Base-by-base conservation (phyloP, 1,140 invertebrate genomes). In the Neodiprion lecontei region DNA sequence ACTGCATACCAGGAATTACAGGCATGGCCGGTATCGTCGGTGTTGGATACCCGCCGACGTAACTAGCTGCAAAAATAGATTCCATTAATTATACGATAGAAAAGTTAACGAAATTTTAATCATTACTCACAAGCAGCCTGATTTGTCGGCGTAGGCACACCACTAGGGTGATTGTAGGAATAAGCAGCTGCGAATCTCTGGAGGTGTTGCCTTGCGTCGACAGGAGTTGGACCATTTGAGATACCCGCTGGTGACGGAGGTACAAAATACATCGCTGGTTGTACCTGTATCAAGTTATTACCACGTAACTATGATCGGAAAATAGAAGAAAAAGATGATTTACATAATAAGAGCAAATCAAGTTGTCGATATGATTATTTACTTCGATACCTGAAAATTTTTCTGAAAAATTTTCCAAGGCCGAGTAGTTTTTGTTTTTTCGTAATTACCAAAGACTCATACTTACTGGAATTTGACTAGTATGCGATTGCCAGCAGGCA, bases 241-340 rank as follows among this genome's bases (percentile, higher is more conserved):
- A 87, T 80, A 8, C 85, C 74, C 21, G 81, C 74, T 77, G 80
- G 85, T 67, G 86, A 81, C 17, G 87, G 85, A 73, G 85, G 84
- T 67, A 88, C 82, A 40, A 88, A 88, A 53, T 88, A 88, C 87
- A 88, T 88, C 7, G 86, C 81, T 74, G 88, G 87, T 48, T 87
- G 87, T 0, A 84, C 78, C 86, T 87, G 69, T 17, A 76, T 74
- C 72, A 70, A n/a, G 50, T 53, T 49, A 71, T 65, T 40, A 40
- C 28, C 28, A 40, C 28, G 28, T 40, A 40, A 40, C 28, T 40
- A 5, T 40, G 1, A 40, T 40, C 28, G 28, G 28, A 40, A 5
- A 40, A 40, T 5, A 40, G 28, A 40, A 40, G 28, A 40, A 40
- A 40, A 40, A 40, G 28, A 40, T 5, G 28, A 40, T 3, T 40